Conservation (phyloP, 2,888 invertebrate genomes). For the Neocrepidodera transversa region DNA sequence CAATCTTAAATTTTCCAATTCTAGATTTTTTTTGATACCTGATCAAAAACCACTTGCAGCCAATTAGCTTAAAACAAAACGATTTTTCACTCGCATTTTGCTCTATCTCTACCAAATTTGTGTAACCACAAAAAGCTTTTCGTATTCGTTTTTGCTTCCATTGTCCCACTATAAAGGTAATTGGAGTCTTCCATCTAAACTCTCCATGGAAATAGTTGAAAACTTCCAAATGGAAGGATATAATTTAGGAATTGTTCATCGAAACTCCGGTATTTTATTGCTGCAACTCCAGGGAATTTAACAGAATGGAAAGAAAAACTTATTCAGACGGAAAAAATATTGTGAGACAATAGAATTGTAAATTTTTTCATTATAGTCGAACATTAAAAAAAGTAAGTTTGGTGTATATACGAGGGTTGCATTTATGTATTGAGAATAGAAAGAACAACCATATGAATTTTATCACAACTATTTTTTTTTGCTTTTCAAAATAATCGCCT, state of each 20-base stretch:
- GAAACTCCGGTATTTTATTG: conserved; percentile 7
- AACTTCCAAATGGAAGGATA: conserved; percentile 3
- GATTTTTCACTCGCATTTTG: not conserved
- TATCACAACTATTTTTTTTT: too few species aligned
- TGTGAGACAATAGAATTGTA: too few species aligned
- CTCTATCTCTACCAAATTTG: not conserved
- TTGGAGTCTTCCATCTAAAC: not conserved
- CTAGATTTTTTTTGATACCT: too few species aligned
- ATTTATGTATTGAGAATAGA: too few species aligned
- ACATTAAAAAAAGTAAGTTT: too few species aligned
- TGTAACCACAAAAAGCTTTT: not conserved
- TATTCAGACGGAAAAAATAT: not conserved
- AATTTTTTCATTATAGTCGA: too few species aligned
- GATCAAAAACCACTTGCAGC: too few species aligned
- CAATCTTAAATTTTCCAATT: too few species aligned
- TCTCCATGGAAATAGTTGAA: conserved; percentile 2
- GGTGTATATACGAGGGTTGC: too few species aligned
- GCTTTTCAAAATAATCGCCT: too few species aligned
- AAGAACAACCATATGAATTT: too few species aligned
- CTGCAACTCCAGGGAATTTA: conserved; percentile 1
- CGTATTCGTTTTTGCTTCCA: conserved; percentile 3
- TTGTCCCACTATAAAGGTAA: conserved; percentile 3
- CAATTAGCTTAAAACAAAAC: conserved; percentile 3
- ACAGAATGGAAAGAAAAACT: not conserved
- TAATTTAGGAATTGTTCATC: conserved; percentile 15